Base-by-base conservation (phyloP, 2,888 invertebrate species). In the Chalcosyrphus nemorum region DNA sequence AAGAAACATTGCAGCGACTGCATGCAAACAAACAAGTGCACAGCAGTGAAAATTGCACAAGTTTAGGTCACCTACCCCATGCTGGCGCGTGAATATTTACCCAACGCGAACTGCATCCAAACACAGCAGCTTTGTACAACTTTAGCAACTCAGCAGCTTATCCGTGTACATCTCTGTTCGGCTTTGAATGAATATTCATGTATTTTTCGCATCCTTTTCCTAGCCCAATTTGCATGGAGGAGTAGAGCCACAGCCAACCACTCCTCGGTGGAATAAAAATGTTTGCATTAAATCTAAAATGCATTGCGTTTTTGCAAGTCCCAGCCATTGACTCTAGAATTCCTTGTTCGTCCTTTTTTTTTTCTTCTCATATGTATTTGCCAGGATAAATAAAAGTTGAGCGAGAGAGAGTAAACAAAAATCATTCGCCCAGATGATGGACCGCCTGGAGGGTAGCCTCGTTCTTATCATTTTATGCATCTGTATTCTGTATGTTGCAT, bases 381-480 rank as follows among this genome's bases (percentile, higher is more conserved):
- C 80, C 72, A 72, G 77, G 71, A 82, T 47, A 81, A 75, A 71
- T 76, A 76, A 27, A 32, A 63, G 38, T 24, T 15, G 11, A 47
- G 17, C 21, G 29, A 9, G 52, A 35, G 15, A 68, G 4, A n/a
- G 61, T 61, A 68, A 78, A 84, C 84, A 80, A 70, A 80, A 84
- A 50, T 82, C 78, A 74, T 77, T 82, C 41, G 72, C 65, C 50
- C 27, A 57, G 52, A 66, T 61, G 70, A 45, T 38, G 71, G 74
- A 72, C 78, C 74, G 63, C 84, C 74, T 24, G 74, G 56, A 80
- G 84, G 84, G 70, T 78, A 80, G 80, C 70, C 80, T 74, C 38
- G 24, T 74, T 84, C 77, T 84, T 84, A 84, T 84, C 84, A 84
- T 57, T 84, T 80, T 84, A 80, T 84, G 78, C 84, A 84, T 84